Conservation (phyloP, 1,140 invertebrate genomes). For the Idris sp. region DNA sequence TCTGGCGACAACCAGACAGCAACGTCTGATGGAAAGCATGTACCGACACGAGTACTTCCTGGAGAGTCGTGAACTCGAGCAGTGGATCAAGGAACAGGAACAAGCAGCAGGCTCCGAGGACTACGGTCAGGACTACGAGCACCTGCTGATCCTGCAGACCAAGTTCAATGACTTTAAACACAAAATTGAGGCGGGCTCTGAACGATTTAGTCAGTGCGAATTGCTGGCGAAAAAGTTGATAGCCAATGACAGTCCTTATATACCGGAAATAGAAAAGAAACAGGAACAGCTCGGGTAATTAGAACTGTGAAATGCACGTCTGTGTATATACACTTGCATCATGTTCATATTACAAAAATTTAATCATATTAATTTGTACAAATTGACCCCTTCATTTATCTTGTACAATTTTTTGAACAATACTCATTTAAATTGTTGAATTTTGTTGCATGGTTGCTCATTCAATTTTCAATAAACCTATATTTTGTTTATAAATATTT, state of each 20-base stretch:
- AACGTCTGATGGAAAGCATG: conserved; percentile 93
- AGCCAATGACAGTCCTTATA: conserved; percentile 92
- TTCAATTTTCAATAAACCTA: no score
- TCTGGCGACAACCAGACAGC: conserved; percentile 87
- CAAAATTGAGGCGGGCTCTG: conserved; percentile 92
- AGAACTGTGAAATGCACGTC: no score
- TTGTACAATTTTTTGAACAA: no score
- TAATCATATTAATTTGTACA: no score
- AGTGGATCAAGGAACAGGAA: conserved; percentile 96
- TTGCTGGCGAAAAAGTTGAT: conserved; percentile 93
- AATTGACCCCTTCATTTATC: no score
- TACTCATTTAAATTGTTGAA: no score
- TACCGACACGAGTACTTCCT: conserved; percentile 95
- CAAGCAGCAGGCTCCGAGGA: conserved; percentile 94
- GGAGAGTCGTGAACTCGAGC: conserved; percentile 93
- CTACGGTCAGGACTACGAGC: conserved; percentile 98
- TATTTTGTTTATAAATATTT: no score
- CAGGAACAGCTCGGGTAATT: conserved; percentile 94
- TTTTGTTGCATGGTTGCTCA: no score
- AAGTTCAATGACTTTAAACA: conserved; percentile 98
- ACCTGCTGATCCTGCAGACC: conserved; percentile 90
- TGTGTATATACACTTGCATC: no score
- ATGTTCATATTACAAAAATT: no score
- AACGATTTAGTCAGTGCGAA: conserved; percentile 95
- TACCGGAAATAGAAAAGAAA: conserved; percentile 89